Base-by-base conservation (phyloP, 2,797 vertebrate species). In the Muraenolepis orangiensis region DNA sequence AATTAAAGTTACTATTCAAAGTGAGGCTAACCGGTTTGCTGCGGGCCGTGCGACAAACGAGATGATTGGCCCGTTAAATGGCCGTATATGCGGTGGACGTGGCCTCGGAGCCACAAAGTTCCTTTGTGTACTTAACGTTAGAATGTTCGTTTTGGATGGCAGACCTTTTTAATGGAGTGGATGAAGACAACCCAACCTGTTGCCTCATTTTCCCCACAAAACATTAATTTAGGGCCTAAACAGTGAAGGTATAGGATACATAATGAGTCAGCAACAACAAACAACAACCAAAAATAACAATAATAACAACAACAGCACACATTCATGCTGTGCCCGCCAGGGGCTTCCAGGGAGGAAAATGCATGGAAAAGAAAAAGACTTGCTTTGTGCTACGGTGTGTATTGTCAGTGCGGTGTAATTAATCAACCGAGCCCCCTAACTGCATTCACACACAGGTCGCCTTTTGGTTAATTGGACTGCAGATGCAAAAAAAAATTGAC, bases 391-490 rank as follows among this genome's bases (percentile, higher is more conserved):
- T 78, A 74, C 73, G 46, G 79, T 81, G 80, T 80, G 78, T 78
- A 83, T 87, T 90, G 86, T 87, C 85, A 79, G 70, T 77, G 36
- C 64, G 61, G 82, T 69, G 86, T 86, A 89, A 93, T 93, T 91
- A 91, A 93, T 93, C 91, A 92, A n/a, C n/a, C n/a, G n/a, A 76
- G 77, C 66, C 70, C 79, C 76, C 80, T 86, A 84, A 82, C 81
- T 86, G 85, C 82, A 86, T 91, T 91, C 85, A 84, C 81, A 75
- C 85, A 84, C 81, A 75, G 80, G 80, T 75, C 84, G 78, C 79
- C 88, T 80, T 87, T 82, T 88, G 89, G 86, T 91, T 93, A 93
- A 93, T 93, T 93, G 90, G 87, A 91, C 84, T 82, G 87, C 83
- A 82, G 88, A 86, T 81, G 83, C 75, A 87, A 86, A 86, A 89